Conservation (phyloP, 2,113 vertebrate genomes). For the Sinocyclocheilus grahami region DNA sequence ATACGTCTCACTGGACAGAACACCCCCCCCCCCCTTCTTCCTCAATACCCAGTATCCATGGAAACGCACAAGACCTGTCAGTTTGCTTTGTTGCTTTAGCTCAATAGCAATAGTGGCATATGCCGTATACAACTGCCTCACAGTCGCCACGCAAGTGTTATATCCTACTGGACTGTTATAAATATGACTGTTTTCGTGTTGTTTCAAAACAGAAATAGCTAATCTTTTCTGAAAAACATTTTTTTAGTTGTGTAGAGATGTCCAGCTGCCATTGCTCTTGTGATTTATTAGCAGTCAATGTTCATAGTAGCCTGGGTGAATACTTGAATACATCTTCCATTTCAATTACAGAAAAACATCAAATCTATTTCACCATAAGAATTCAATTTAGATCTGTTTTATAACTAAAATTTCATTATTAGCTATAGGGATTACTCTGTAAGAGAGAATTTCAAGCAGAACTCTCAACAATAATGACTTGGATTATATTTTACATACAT, state of each 20-base stretch:
- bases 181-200: not conserved
- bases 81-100: conserved; percentile 62
- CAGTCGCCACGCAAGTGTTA: conserved; percentile 14
- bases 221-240: not conserved
- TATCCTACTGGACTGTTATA: not conserved
- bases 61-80: conserved; percentile 72
- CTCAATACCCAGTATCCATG: conserved; percentile 71
- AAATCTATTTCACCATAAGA: too few species aligned
- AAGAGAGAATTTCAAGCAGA: not conserved
- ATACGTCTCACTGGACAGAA: conserved; percentile 55
- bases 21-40: conserved; percentile 11
- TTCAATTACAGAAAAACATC: not conserved
- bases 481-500: too few species aligned
- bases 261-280: not conserved
- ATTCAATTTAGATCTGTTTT: not conserved
- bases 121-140: conserved; percentile 19
- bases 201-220: not conserved
- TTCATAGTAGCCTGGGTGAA: not conserved
- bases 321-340: not conserved
- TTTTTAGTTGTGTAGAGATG: not conserved
- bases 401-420: not conserved
- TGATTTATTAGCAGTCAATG: not conserved
- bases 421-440: not conserved
- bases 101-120: conserved; percentile 39
- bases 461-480: too few species aligned